Evolutionary conservation across 2,797 vertebrate species (phyloP).

Genomic region (Hyperoplus lanceolatus): DNA sequence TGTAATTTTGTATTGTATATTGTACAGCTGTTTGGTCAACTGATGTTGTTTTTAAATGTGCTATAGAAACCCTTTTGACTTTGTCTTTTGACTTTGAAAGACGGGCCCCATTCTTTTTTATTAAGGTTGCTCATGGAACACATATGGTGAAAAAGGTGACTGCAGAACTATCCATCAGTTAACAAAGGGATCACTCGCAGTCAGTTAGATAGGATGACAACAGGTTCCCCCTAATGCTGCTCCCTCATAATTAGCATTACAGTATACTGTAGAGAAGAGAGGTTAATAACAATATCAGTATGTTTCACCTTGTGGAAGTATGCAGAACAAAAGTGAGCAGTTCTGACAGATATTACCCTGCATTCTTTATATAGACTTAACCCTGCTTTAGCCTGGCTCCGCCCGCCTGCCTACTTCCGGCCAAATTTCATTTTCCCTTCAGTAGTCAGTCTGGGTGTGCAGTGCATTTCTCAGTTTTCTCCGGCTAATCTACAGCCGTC

Average conservation of each 20-base stretch:
- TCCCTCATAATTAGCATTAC: not conserved
- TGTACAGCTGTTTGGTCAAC: not conserved
- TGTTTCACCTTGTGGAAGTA: slow-evolving; percentile 13
- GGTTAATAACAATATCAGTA: not conserved
- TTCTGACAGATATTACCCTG: slow-evolving; percentile 58
- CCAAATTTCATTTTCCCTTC: too few species aligned
- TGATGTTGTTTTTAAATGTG: not conserved
- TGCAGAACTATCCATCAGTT: not conserved
- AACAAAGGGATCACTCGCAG: not conserved
- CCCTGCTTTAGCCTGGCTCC: slow-evolving; percentile 4
- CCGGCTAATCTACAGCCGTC: too few species aligned
- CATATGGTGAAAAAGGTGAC: not conserved
- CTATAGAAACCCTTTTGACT: too few species aligned
- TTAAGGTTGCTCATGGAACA: not conserved
- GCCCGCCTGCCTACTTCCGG: too few species aligned
- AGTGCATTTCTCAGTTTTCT: too few species aligned
- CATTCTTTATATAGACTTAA: slow-evolving; percentile 62
- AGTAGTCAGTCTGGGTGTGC: too few species aligned
- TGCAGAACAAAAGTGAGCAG: slow-evolving; percentile 36
- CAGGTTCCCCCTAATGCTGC: not conserved
- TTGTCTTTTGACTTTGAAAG: not conserved
- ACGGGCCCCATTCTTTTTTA: not conserved
- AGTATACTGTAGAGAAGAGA: not conserved
- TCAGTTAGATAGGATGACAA: not conserved
- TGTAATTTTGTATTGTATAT: too few species aligned